A percentile compares a stretch with the other conserved stretches of the same genome.
Evolutionary conservation across 2,797 vertebrate species (phyloP).

Genomic region (Austrolebias charrua): DNA sequence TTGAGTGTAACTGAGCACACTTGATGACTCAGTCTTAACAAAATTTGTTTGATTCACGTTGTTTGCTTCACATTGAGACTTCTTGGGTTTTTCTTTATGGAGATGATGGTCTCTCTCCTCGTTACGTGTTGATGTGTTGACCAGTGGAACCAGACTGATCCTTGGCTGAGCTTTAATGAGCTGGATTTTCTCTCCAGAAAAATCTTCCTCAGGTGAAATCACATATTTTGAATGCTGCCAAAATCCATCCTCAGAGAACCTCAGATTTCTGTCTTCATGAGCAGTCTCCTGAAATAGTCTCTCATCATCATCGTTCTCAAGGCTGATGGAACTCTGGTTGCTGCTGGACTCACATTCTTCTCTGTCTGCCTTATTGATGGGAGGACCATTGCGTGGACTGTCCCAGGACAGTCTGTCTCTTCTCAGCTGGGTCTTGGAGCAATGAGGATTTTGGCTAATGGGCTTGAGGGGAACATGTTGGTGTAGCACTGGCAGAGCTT

Average conservation of each 20-base stretch:
- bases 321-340: constrained; percentile 69
- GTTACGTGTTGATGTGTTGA: constrained; percentile 16
- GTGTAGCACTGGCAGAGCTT: constrained; percentile 39
- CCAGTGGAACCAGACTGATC: constrained; percentile 6
- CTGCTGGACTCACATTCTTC: constrained; percentile 71
- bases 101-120: constrained; percentile 10
- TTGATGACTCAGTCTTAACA: constrained; percentile 6
- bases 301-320: constrained; percentile 56
- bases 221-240: constrained; percentile 10
- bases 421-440: constrained; percentile 41
- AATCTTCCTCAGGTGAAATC: constrained; percentile 14
- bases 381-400: constrained; percentile 15
- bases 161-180: constrained; percentile 29
- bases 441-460: constrained; percentile 52
- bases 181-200: not conserved
- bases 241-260: constrained; percentile 6
- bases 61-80: constrained; percentile 12
- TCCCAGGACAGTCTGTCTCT: constrained; percentile 43
- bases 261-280: constrained; percentile 9
- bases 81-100: constrained; percentile 2
- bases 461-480: constrained; percentile 61
- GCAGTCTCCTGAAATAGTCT: not conserved
- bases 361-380: constrained; percentile 54
- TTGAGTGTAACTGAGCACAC: constrained; percentile 14
- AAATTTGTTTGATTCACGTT: not conserved